These are phyloP conservation scores for Embidobia sp. DNA, from an alignment of 2,888 invertebrate species.

Conservation along the genomic window DNA sequence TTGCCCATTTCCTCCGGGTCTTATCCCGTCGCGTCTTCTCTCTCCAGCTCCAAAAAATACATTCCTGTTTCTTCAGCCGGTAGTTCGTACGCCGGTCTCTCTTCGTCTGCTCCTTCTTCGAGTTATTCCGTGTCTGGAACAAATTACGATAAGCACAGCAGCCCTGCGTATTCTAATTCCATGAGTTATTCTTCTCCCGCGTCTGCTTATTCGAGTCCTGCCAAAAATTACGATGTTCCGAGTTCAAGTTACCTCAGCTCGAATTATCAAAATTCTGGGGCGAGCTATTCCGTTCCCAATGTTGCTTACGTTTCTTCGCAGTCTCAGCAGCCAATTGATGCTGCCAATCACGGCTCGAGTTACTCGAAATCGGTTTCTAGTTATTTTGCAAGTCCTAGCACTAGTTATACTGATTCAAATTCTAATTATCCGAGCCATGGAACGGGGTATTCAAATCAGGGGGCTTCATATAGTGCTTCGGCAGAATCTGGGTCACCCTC, in stretches of 20 bases:
- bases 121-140: slow-evolving; percentile 49
- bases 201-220: slow-evolving; percentile 67
- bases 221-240: slow-evolving; percentile 48
- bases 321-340: slow-evolving; percentile 32
- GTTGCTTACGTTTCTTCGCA: slow-evolving; percentile 56
- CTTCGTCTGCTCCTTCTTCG: slow-evolving; percentile 48
- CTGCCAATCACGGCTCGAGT: neutral
- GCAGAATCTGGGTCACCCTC: slow-evolving; percentile 74
- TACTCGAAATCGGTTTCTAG: slow-evolving; percentile 57
- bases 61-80: slow-evolving; percentile 72
- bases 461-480: slow-evolving; percentile 68
- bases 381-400: slow-evolving; percentile 63
- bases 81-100: slow-evolving; percentile 58
- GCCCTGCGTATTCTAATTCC: slow-evolving; percentile 59
- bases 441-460: slow-evolving; percentile 68
- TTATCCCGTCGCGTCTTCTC: slow-evolving; percentile 55
- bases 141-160: slow-evolving; percentile 56
- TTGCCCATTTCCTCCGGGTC: slow-evolving; percentile 70
- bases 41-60: slow-evolving; percentile 65
- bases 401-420: slow-evolving; percentile 62
- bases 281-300: slow-evolving; percentile 45
- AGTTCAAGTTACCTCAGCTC: slow-evolving; percentile 40
- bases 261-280: slow-evolving; percentile 27
- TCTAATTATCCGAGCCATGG: slow-evolving; percentile 62
- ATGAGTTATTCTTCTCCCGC: slow-evolving; percentile 55